phyloP scores from a whole-genome alignment of 2,888 invertebrate genomes.

The Linnaemya vulpina region DNA sequence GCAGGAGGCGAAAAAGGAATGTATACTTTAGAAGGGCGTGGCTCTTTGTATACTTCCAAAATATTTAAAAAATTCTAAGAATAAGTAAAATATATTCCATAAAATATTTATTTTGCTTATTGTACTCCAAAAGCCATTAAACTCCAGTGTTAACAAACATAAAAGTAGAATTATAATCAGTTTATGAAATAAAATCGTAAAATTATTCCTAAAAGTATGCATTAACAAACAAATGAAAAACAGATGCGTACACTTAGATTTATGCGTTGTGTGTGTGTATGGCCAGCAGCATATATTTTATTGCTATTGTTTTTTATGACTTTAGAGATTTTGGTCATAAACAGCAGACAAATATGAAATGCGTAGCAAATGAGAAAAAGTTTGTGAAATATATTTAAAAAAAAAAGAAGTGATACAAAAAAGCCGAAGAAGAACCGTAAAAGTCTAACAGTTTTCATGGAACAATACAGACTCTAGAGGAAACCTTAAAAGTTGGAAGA shows the following conservation, averaged over 20 bases:
- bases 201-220: conserved; percentile 58
- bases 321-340: conserved; percentile 52
- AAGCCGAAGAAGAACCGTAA: conserved; percentile 25
- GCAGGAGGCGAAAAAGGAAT: too few species aligned
- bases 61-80: too few species aligned
- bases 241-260: conserved; percentile 27
- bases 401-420: conserved; percentile 8
- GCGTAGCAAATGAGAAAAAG: conserved; percentile 45
- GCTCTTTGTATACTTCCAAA: too few species aligned
- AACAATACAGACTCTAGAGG: conserved; percentile 10
- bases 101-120: too few species aligned
- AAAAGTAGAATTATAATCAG: conserved; percentile 57
- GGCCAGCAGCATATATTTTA: conserved; percentile 33
- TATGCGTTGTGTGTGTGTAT: background rate
- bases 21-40: too few species aligned
- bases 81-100: too few species aligned
- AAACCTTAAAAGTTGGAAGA: conserved; percentile 8
- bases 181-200: conserved; percentile 56
- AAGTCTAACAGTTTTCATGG: conserved; percentile 50
- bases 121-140: too few species aligned
- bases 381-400: conserved; percentile 16
- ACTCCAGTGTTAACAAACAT: background rate
- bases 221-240: conserved; percentile 38
- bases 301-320: conserved; percentile 56
- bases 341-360: conserved; percentile 42